These are phyloP conservation scores for Acanthurus lineatus DNA, from an alignment of 2,797 vertebrate genomes.

Conservation along the genomic window DNA sequence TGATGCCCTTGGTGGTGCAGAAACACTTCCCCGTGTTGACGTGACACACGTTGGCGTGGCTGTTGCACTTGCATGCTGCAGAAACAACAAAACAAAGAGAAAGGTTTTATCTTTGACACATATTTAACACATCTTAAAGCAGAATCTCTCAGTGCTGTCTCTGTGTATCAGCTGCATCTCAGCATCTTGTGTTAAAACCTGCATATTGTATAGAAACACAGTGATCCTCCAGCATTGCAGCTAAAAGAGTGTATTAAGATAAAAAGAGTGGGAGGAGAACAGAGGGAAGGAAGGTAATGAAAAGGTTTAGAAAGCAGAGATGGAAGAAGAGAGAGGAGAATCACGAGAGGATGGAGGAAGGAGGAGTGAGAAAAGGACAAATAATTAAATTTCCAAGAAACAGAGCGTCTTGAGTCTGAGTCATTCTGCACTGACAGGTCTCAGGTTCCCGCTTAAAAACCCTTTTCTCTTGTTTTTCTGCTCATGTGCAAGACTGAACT, in stretches of 20 bases:
- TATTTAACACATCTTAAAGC: background rate
- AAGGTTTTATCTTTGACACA: background rate
- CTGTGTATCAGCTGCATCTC: no score
- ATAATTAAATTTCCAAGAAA: slow-evolving; percentile 9
- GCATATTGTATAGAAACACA: slow-evolving; percentile 18
- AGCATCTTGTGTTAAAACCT: background rate
- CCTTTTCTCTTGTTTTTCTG: background rate
- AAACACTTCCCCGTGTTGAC: slow-evolving; percentile 94
- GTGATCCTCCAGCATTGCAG: background rate
- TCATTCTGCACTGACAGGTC: background rate
- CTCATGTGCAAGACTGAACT: background rate
- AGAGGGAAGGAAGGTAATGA: background rate
- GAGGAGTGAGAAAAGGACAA: slow-evolving; percentile 2
- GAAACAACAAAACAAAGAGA: slow-evolving; percentile 8
- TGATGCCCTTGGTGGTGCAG: slow-evolving; percentile 94
- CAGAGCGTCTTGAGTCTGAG: background rate
- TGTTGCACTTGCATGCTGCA: slow-evolving; percentile 93
- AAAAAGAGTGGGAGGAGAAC: background rate
- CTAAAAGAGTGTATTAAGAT: background rate
- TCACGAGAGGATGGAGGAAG: background rate
- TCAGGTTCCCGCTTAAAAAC: background rate
- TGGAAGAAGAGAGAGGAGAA: background rate
- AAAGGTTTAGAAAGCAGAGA: background rate
- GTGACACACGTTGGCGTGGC: slow-evolving; percentile 91
- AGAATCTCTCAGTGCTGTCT: background rate